Evolutionary conservation across 2,797 vertebrate species (phyloP), one percentile per base, ranked within the genome.

Genomic region (Enteromius paludinosus): DNA sequence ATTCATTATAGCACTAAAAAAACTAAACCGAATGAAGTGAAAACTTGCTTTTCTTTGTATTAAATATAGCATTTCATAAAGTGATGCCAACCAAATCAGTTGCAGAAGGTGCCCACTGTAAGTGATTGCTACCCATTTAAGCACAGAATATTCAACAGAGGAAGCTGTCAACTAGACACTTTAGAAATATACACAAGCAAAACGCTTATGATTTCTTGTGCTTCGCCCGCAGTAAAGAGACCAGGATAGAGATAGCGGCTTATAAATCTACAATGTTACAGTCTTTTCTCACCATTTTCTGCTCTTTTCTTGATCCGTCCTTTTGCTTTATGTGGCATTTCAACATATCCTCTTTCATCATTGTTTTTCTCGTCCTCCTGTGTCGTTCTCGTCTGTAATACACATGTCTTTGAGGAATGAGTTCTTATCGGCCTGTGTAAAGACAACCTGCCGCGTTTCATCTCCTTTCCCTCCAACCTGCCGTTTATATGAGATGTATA

Each of bases 341-440:
- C 7, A 59, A 23, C 38, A 30, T 41, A 25, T 23, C 17, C n/a
- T 45, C 33, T 43, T 79, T 79, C 23, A 45, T 70, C 65, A 30
- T 30, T 15, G 43, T 65, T 28, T 35, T 3, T 61, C 30, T 72
- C 59, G 3, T 30, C 25, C 41, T 77, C 75, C 25, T 66, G 43
- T 30, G 43, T 73, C 52, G 30, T 74, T 72, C 25, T 10, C 7
- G 61, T 74, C 54, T 68, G 59, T 85, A 59, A 56, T 66, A 54
- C 65, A 66, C 83, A 70, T 28, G 62, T 74, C 56, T 74, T 78
- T 80, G 73, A 83, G 74, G 18, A 79, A 72, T 84, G 86, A 82
- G 86, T 68, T 81, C 87, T 90, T 52, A 65, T 74, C 70, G 3
- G 30, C 70, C 30, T 81, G 9, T 74, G 25, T 65, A 43, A 82